A percentile compares a stretch with the other conserved stretches of the same genome.
Conservation (phyloP, 2,797 vertebrate species). For the Eulemur albifrons region DNA sequence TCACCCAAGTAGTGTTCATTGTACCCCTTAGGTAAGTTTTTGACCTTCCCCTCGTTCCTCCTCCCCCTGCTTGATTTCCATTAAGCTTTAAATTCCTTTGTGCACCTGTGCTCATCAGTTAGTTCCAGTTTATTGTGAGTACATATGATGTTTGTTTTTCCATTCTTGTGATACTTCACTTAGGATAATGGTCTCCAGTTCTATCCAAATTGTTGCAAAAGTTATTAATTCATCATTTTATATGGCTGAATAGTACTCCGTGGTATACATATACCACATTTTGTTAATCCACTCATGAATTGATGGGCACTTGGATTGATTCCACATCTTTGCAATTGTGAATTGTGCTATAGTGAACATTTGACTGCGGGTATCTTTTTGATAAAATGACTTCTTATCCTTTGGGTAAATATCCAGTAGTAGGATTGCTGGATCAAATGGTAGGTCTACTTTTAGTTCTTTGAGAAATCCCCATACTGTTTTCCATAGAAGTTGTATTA, state of each 20-base stretch:
- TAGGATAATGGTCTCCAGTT: background rate
- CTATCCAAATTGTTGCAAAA: background rate
- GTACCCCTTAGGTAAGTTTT: background rate
- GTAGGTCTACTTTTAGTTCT: background rate
- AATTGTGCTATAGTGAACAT: background rate
- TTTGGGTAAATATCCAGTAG: background rate
- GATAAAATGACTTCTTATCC: background rate
- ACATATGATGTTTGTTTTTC: background rate
- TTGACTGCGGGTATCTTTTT: background rate
- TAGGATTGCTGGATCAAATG: background rate
- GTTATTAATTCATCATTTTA: background rate
- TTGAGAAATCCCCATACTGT: background rate
- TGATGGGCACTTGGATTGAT: background rate
- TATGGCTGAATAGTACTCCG: background rate
- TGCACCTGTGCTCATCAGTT: background rate
- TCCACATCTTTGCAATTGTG: background rate
- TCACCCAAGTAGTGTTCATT: background rate
- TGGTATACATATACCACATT: background rate
- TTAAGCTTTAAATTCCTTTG: background rate
- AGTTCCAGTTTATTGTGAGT: background rate
- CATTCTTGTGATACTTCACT: background rate
- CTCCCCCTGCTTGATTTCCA: background rate
- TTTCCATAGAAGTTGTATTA: background rate
- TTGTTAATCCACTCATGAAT: background rate
- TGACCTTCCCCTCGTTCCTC: accelerated